Base-by-base conservation (phyloP, 30 jellyfish, hydroid and myxozoan species). In the Morbakka virulenta region DNA sequence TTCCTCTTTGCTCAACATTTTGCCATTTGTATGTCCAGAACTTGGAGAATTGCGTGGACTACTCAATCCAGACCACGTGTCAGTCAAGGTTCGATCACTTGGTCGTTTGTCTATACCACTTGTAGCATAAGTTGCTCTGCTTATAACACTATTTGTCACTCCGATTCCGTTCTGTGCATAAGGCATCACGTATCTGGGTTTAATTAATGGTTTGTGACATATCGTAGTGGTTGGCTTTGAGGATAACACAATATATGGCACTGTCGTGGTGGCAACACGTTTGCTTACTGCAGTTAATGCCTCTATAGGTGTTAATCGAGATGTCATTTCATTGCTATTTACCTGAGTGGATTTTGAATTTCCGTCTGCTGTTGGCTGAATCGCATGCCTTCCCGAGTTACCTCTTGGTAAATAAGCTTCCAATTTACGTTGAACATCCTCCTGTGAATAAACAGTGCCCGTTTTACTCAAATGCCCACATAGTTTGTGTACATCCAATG, bases 401-500 rank as follows among this genome's bases (percentile, higher is more conserved):
- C 20, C 35, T 22, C 57, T 66, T 32, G 36, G 75, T 1, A 81
- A 87, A 68, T 69, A 84, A 41, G 69, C 85, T 13, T 92, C 98
- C 68, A 75, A 57, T 69, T 88, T 52, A 30, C 96, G 35, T 70
- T 92, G 95, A 82, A 92, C 53, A 64, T 92, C 98, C 64, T 92
- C 98, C 12, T 85, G 98, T 1, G 98, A 92, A 71, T 72, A 92
- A 32, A 92, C 94, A 4, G 96, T 79, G 1, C 98, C 98, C 26
- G 86, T 57, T 75, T 79, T 85, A 3, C 80, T 66, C 50, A 85
- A 62, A 76, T 79, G 81, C 1, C 88, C 87, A 33, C 91, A 62
- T 76, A 92, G 62, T 32, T 92, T 92, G 22, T 92, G 96, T 20
- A 76, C 96, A 72, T 92, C 96, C 66, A 92, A 64, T 23, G 82